A percentile compares a stretch with the other conserved stretches of the same genome.
Conservation (phyloP, 2,888 invertebrate species). For the Schrankia costaestrigalis region DNA sequence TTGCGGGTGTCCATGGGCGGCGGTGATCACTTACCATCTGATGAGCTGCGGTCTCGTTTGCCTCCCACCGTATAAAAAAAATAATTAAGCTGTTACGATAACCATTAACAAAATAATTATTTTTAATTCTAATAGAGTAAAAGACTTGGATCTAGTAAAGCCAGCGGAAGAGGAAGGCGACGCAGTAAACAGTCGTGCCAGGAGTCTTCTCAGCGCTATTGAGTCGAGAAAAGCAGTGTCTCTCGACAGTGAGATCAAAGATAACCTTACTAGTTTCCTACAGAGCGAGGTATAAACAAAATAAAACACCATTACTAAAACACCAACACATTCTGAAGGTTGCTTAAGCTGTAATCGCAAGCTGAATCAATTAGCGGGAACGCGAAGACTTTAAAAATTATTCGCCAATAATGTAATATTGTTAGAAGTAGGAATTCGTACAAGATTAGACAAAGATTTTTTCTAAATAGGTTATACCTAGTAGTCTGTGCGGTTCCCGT, state of each 20-base stretch:
- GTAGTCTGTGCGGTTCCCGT: too few species aligned
- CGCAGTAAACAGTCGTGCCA: constrained; percentile 37
- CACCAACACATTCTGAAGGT: not conserved
- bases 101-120: not conserved
- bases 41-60: too few species aligned
- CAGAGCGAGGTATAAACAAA: constrained; percentile 53
- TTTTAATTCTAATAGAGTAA: constrained; percentile 12
- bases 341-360: not conserved
- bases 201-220: constrained; percentile 48
- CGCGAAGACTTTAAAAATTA: too few species aligned
- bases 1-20: too few species aligned
- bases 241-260: constrained; percentile 44
- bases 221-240: constrained; percentile 37
- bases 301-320: not conserved
- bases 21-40: too few species aligned
- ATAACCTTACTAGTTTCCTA: constrained; percentile 46
- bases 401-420: too few species aligned
- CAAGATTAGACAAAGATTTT: too few species aligned
- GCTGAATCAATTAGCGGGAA: too few species aligned
- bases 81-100: too few species aligned
- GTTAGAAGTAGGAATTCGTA: too few species aligned
- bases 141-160: constrained; percentile 10
- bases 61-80: too few species aligned
- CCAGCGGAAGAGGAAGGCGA: constrained; percentile 7
- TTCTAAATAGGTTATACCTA: too few species aligned